Evolutionary conservation across 2,888 invertebrate species (phyloP), one percentile per base, ranked within the genome.

Genomic region (Drosophila neoperkinsi): DNA sequence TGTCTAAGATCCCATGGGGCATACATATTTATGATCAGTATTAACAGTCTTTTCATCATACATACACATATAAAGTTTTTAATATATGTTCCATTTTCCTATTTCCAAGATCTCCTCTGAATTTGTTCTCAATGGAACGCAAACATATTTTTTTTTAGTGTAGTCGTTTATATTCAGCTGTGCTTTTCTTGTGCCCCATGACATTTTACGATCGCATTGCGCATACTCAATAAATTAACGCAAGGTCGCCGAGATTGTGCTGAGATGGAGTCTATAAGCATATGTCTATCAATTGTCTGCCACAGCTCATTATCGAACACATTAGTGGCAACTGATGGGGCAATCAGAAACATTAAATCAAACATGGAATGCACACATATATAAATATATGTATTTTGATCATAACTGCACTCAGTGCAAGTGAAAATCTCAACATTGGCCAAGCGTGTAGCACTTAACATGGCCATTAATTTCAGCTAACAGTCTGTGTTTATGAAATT

Each of bases 371-470:
- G 49, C 16, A 46, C 2, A 46, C 5, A n/a, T 41, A 11, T 16
- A 9, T 46, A 25, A 13, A 25, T 11, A 43, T 18, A 16, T 10
- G 28, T 51, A 31, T 53, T 25, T 53, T 16, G 21, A 25, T n/a
- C 21, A 68, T 71, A 72, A 57, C 64, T 73, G 71, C 18, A 63
- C 65, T 64, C 64, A 59, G 51, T 46, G 71, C 69, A 68, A 63
- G 69, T 81, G 76, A 71, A 82, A 82, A 82, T 80, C 69, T 43
- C 21, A 21, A n/a, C 69, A 10, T 43, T 52, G 79, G 30, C 75
- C 70, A 57, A 75, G 49, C 80, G 75, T 80, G 72, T 60, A 51
- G 78, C 73, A 82, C 75, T 78, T 87, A 67, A 75, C 30, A 57
- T 62, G 74, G 63, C 70, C 85, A 82, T 84, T 82, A 80, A 84